Evolutionary conservation across 2,888 invertebrate genomes (phyloP), one percentile per base, ranked within the genome.

Genomic region (Torymus tubicola): DNA sequence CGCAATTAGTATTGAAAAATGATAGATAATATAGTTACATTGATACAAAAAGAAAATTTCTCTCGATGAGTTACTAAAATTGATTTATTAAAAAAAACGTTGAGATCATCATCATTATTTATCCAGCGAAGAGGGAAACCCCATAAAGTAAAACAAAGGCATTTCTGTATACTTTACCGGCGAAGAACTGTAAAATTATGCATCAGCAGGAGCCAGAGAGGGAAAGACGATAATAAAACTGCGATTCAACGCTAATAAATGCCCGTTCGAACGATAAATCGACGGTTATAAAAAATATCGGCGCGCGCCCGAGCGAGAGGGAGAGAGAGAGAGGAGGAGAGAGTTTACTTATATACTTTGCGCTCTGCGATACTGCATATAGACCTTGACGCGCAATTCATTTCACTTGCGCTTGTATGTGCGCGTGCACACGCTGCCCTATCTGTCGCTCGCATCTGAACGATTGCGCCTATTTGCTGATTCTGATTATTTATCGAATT

Each of bases 401-500:
- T 60, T 70, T 70, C 60, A 70, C 58, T 70, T 70, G 50, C 31
- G 31, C 31, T 31, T 31, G 31, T 8, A n/a, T n/a, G 31, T 8
- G 31, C 31, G 31, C 31, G 2, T 4, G 31, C 31, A 2, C 3
- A 31, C 16, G 13, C 58, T 58, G 14, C 2, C n/a, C 60, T 70
- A 60, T 70, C 58, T 57, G 58, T 60, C 42, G 16, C 50, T 70
- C 70, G 18, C 50, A 70, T 70, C 70, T 50, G 70, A 70, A n/a
- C 55, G 55, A 69, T 69, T 69, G 55, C 31, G 55, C 24, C 55
- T 69, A 69, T 69, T 69, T 57, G 21, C 52, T 31, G 68, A 69
- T 69, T 69, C 57, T 55, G n/a, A n/a, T n/a, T 57, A n/a, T 55
- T 69, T 69, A 69, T 69, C 57, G 55, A 69, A 69, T 69, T 31